Base-by-base conservation (phyloP, 1,140 invertebrate species). In the Listronotus bonariensis region DNA sequence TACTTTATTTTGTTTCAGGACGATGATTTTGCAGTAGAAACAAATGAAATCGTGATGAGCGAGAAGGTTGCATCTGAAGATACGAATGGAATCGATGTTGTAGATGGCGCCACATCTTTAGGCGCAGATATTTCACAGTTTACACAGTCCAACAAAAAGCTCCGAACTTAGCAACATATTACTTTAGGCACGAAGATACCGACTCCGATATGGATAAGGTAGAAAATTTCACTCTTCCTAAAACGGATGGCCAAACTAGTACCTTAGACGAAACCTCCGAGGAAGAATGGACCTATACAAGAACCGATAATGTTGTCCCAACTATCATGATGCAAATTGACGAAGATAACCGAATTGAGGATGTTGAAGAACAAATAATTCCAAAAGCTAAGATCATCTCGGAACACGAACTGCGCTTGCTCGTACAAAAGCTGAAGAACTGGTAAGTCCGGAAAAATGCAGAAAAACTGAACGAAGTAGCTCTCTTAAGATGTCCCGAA, bases 131-230 rank as follows among this genome's bases (percentile, higher is more conserved):
- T 55, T 45, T 72, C 72, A 5, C 68, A 70, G 18, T 76, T 73
- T 55, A 76, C 74, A 8, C 60, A 72, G 56, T 72, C 74, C 9
- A 88, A 91, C 78, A 80, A 89, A 64, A 89, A 88, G 90, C 88
- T 11, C 90, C 89, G 72, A 92, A 93, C 74, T 87, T 86, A 72
- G 91, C 86, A 61, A 91, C 88, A 53, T 92, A 89, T 76, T 92
- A 93, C 77, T 92, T 91, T 77, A 90, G 87, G 77, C 91, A 93
- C 77, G 82, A 86, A 74, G 91, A 94, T 74, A 93, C 91, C 2
- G 91, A 93, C 78, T 90, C 90, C 0, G 91, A 92, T 60, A 79
- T 72, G 74, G 76, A 72, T 67, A 80, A 70, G 63, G 66, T 66
- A 68, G 70, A 68, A 49, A 65, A 57, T 43, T 66, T 58, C 46